A percentile compares a stretch with the other conserved stretches of the same genome.
Evolutionary conservation across 2,113 vertebrate genomes (phyloP).

Genomic region (Channa maculata): DNA sequence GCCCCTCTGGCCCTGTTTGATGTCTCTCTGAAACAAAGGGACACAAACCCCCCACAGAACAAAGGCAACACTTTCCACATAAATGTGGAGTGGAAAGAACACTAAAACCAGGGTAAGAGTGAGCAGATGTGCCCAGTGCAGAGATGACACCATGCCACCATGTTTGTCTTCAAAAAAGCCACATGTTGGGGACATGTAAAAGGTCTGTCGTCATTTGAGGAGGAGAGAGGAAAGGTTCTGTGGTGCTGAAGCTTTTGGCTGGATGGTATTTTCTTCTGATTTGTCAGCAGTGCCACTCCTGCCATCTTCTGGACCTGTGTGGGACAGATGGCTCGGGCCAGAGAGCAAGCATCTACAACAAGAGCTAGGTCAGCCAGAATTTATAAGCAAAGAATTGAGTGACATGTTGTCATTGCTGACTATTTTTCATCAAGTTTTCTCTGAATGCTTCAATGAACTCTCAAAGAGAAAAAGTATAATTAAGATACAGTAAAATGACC

Average conservation of each 20-base stretch:
- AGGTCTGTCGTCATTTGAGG: constrained; percentile 51
- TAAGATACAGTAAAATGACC: not conserved
- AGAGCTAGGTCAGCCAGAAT: not conserved
- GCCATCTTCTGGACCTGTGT: constrained; percentile 78
- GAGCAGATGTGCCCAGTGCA: constrained; percentile 72
- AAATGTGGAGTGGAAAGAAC: constrained; percentile 77
- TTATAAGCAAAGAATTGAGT: not conserved
- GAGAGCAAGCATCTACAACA: not conserved
- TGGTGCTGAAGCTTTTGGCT: constrained; percentile 64
- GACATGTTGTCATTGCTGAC: not conserved
- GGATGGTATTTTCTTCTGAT: constrained; percentile 19
- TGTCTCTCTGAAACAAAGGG: constrained; percentile 70
- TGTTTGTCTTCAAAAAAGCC: constrained; percentile 68
- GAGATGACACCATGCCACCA: constrained; percentile 79
- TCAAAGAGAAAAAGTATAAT: not conserved
- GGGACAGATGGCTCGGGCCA: constrained; percentile 35
- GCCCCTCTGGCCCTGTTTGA: constrained; percentile 57
- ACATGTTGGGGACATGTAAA: constrained; percentile 73
- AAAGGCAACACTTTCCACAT: constrained; percentile 78
- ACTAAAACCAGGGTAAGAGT: constrained; percentile 75
- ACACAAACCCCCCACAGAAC: constrained; percentile 75
- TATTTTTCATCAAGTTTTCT: not conserved
- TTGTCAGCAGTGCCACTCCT: constrained; percentile 72
- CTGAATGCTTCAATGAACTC: not conserved
- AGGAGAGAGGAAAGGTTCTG: constrained; percentile 41